Evolutionary conservation across 2,888 invertebrate genomes (phyloP).

Genomic region (Cotesia congregata): DNA sequence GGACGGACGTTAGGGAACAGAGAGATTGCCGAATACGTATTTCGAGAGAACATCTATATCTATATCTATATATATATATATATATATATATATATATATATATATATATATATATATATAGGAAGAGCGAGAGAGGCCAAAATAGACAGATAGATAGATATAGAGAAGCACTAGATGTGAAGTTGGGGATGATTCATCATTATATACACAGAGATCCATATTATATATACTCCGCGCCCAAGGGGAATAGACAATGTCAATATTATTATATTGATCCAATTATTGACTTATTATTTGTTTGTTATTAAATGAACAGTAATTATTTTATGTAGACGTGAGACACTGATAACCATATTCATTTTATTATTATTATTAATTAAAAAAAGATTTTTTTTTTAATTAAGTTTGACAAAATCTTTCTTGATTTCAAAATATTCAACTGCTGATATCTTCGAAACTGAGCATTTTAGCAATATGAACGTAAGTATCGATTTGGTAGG

Average conservation of each 20-base stretch:
- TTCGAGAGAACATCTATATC: background rate
- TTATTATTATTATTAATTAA: no score
- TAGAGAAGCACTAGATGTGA: background rate
- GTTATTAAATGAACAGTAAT: background rate
- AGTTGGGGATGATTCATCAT: background rate
- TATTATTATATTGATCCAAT: constrained; percentile 1
- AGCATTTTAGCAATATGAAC: no score
- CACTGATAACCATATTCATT: background rate
- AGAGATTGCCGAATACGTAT: constrained; percentile 16
- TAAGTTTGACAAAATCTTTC: no score
- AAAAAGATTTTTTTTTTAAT: no score
- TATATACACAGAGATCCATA: background rate
- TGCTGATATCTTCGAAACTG: no score
- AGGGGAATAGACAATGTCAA: background rate
- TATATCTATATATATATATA: no score
- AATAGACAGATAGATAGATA: background rate
- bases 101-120: no score
- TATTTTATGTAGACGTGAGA: background rate
- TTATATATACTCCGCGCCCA: background rate
- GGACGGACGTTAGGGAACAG: constrained; percentile 26
- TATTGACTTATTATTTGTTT: background rate
- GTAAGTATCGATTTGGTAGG: no score
- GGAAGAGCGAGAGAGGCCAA: background rate
- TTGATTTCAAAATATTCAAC: no score
- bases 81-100: no score